Evolutionary conservation across 2,113 vertebrate genomes (phyloP).

Genomic region (Aleadryas rufinucha): DNA sequence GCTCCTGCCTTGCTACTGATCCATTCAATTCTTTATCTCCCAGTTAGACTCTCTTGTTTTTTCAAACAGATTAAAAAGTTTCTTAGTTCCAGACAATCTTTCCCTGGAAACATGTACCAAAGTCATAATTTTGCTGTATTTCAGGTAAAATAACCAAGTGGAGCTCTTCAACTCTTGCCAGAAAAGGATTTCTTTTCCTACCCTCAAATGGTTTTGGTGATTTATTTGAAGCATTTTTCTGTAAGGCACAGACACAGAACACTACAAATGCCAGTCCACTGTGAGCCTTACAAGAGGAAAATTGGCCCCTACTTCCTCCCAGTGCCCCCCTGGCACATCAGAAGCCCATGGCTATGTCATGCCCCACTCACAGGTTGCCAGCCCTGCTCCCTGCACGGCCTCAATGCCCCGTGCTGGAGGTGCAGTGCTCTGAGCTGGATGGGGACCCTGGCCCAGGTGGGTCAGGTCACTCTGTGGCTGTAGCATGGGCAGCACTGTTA

Average conservation of each 20-base stretch:
- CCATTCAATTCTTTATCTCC: not conserved
- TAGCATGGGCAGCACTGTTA: not conserved
- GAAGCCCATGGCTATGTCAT: not conserved
- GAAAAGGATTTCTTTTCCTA: not conserved
- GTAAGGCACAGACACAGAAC: not conserved
- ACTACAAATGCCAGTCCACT: not conserved
- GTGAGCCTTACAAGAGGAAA: not conserved
- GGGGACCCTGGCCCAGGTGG: not conserved
- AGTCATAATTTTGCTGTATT: not conserved
- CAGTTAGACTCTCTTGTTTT: not conserved
- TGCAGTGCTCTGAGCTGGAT: not conserved
- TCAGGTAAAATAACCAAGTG: not conserved
- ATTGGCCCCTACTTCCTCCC: not conserved
- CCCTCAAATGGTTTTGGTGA: not conserved
- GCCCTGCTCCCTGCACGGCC: not conserved
- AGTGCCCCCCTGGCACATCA: not conserved
- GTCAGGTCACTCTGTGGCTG: not conserved
- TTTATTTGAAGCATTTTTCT: not conserved
- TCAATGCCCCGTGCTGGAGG: not conserved
- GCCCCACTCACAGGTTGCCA: fast-evolving
- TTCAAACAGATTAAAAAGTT: not conserved
- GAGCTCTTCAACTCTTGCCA: not conserved
- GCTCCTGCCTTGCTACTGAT: not conserved
- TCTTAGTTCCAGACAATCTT: not conserved
- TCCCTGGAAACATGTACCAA: not conserved